Conservation (phyloP, 1,140 invertebrate genomes). For the Nasonia longicornis region DNA sequence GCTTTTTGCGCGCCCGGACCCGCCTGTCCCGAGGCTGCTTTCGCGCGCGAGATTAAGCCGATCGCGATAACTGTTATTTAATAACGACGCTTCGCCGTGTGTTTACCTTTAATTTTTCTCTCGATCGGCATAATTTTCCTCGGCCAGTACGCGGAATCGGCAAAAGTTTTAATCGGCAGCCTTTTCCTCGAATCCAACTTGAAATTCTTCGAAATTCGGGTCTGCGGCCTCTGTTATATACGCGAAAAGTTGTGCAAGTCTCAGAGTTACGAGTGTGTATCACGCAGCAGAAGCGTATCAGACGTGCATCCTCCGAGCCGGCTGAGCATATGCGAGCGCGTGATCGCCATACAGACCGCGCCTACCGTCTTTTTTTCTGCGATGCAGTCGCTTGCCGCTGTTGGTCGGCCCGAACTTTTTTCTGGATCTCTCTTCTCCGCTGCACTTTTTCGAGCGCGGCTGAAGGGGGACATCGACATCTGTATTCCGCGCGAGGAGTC, state of each 20-base stretch:
- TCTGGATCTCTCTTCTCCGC: background rate
- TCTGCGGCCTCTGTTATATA: background rate
- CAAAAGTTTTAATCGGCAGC: too few relatives aligned
- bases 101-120: too few relatives aligned
- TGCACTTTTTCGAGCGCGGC: background rate
- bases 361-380: background rate
- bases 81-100: too few relatives aligned
- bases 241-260: background rate
- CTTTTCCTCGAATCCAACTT: too few relatives aligned
- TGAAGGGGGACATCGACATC: background rate
- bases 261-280: background rate
- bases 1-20: too few relatives aligned
- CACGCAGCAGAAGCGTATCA: background rate
- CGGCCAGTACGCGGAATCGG: too few relatives aligned
- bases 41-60: too few relatives aligned
- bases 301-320: background rate
- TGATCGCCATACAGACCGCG: constrained; percentile 1
- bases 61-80: too few relatives aligned
- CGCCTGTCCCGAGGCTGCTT: too few relatives aligned
- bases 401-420: background rate
- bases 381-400: background rate
- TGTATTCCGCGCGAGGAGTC: background rate
- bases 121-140: too few relatives aligned
- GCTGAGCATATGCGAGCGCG: background rate
- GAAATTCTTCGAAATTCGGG: too few relatives aligned